These are phyloP conservation scores for Acleris emargana DNA, from an alignment of 2,888 invertebrate species.

Conservation along the genomic window DNA sequence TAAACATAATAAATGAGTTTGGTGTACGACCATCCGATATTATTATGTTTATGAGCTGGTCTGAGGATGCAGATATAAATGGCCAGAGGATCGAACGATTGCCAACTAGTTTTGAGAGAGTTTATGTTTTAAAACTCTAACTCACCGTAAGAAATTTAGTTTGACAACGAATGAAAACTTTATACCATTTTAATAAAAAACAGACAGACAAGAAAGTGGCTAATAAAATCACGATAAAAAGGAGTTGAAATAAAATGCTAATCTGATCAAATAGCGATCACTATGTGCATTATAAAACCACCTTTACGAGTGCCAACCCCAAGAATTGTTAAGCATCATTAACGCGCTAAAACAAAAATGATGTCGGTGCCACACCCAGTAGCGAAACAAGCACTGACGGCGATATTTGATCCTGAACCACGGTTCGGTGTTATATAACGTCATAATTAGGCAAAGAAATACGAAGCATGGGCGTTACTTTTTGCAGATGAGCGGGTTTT, in stretches of 20 bases:
- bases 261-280: background rate
- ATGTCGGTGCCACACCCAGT: conserved; percentile 50
- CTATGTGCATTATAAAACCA: background rate
- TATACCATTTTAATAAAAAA: too few species aligned
- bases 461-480: conserved; percentile 42
- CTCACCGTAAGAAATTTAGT: too few species aligned
- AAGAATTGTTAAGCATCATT: conserved; percentile 42
- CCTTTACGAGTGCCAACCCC: background rate
- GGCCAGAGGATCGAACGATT: too few species aligned
- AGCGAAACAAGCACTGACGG: conserved; percentile 53
- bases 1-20: too few species aligned
- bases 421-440: conserved; percentile 64
- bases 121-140: too few species aligned
- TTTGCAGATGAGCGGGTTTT: conserved; percentile 22
- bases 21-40: too few species aligned
- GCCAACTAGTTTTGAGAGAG: too few species aligned
- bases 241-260: background rate
- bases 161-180: too few species aligned
- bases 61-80: too few species aligned
- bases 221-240: background rate
- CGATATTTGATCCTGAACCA: conserved; percentile 54
- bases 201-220: too few species aligned
- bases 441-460: conserved; percentile 61
- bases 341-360: conserved; percentile 50
- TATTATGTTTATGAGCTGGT: too few species aligned